Evolutionary conservation across 2,113 vertebrate genomes (phyloP).

Genomic region (Triplophysa tibetana): DNA sequence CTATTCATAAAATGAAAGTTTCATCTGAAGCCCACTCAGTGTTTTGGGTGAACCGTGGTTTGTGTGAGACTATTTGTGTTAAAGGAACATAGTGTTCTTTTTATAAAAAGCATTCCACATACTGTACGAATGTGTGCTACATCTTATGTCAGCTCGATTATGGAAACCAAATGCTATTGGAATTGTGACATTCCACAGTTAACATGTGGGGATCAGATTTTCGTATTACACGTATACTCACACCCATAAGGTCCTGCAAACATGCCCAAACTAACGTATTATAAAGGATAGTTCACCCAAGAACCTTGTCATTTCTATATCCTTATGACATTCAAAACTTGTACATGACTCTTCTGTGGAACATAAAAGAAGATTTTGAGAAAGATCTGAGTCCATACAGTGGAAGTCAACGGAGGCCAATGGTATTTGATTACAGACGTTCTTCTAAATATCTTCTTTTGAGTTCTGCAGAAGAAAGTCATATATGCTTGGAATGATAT

Average conservation of each 20-base stretch:
- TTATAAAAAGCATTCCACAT: constrained; percentile 1
- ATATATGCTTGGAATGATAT: no score
- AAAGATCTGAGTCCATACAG: no score
- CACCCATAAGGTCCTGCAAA: neutral
- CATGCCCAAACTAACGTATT: neutral
- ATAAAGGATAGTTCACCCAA: no score
- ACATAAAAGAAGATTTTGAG: no score
- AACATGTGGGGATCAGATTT: constrained; percentile 41
- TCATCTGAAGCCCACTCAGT: neutral
- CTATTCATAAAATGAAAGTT: neutral
- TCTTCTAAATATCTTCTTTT: no score
- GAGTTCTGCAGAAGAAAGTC: no score
- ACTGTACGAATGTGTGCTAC: neutral
- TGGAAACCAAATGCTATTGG: constrained; percentile 46
- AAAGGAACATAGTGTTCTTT: neutral
- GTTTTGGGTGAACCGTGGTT: neutral
- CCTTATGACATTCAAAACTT: no score
- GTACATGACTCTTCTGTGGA: no score
- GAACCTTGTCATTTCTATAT: no score
- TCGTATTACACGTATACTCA: neutral
- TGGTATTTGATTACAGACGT: no score
- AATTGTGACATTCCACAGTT: neutral
- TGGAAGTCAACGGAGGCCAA: no score
- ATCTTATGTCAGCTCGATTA: constrained; percentile 7
- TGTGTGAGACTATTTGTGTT: neutral